These are phyloP conservation scores for Microcebus jonahi DNA, from an alignment of 2,113 vertebrate species.

Conservation along the genomic window DNA sequence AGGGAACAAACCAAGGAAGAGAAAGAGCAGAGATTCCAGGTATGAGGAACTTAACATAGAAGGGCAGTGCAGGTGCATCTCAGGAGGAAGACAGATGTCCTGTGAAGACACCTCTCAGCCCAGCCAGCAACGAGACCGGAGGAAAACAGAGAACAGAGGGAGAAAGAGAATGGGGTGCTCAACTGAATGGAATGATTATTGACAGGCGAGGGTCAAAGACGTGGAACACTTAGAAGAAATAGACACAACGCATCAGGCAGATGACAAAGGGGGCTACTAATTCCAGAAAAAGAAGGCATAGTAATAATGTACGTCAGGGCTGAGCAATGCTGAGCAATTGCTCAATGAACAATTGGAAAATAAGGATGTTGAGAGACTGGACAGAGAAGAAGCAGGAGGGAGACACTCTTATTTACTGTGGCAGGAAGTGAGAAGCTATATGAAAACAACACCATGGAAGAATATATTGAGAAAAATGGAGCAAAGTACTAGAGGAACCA, in stretches of 20 bases:
- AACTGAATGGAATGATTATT: not conserved
- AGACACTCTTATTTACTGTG: not conserved
- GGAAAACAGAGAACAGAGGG: too few species aligned
- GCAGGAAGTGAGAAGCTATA: not conserved
- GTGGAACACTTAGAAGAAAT: not conserved
- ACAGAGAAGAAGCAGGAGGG: not conserved
- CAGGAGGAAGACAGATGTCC: rapidly evolving
- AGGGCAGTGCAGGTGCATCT: not conserved
- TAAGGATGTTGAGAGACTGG: not conserved
- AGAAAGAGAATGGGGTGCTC: not conserved
- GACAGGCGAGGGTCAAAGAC: not conserved
- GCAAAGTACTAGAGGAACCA: not conserved
- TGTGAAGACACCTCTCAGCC: not conserved
- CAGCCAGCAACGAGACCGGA: not conserved
- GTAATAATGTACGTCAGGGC: not conserved
- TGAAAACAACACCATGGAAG: not conserved
- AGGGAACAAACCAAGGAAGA: not conserved
- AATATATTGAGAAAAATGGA: not conserved
- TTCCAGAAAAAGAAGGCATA: not conserved
- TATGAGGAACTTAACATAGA: rapidly evolving
- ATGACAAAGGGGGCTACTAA: not conserved
- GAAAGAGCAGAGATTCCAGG: not conserved
- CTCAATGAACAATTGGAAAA: not conserved
- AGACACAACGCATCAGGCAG: not conserved
- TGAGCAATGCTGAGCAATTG: rapidly evolving